These are phyloP conservation scores for Pachyramphus minor DNA, from an alignment of 2,113 vertebrate genomes.

Conservation along the genomic window DNA sequence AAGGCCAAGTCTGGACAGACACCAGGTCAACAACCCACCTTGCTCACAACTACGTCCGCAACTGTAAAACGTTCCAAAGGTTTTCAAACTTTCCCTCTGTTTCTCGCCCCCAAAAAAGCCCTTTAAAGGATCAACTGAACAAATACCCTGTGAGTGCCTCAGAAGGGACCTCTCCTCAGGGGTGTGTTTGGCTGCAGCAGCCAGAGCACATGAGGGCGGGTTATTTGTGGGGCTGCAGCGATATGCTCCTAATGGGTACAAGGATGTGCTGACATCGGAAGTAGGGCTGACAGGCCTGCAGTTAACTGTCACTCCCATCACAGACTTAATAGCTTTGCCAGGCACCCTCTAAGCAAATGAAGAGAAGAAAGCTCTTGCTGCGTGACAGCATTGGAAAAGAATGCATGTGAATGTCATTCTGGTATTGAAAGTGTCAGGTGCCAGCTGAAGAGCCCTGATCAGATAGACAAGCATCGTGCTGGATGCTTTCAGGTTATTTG, in stretches of 20 bases:
- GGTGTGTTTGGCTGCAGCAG: conserved; percentile 35
- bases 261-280: conserved; percentile 80
- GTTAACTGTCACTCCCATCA: conserved; percentile 82
- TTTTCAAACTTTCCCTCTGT: background rate
- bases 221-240: conserved; percentile 64
- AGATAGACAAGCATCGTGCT: conserved; percentile 76
- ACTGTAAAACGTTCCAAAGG: background rate
- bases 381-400: conserved; percentile 77
- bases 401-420: conserved; percentile 79
- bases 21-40: background rate
- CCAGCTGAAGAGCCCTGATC: conserved; percentile 78
- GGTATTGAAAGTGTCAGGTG: conserved; percentile 80
- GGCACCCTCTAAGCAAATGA: conserved; percentile 78
- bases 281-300: conserved; percentile 75
- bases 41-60: background rate
- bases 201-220: conserved; percentile 36
- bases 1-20: background rate
- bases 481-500: conserved; percentile 78
- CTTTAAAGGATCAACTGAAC: conserved; percentile 11
- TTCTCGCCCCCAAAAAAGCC: background rate
- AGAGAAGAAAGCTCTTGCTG: conserved; percentile 76
- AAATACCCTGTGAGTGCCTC: background rate
- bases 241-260: conserved; percentile 75
- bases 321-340: conserved; percentile 81
- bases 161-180: conserved; percentile 14